Conservation (phyloP, 2,797 vertebrate genomes). For the Hoplostethus atlanticus region DNA sequence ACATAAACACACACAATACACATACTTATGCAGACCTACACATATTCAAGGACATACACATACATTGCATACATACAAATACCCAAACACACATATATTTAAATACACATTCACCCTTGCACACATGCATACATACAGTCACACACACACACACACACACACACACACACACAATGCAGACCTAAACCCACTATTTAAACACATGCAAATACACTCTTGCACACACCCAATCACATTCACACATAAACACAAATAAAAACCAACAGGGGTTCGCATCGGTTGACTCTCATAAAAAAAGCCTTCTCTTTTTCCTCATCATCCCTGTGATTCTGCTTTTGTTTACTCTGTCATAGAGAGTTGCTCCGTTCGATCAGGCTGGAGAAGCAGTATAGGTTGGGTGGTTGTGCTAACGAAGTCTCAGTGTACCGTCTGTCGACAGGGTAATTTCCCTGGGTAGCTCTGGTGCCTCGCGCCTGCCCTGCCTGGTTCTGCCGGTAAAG, state of each 20-base stretch:
- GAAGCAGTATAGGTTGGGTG: conserved; percentile 60
- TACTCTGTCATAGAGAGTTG: conserved; percentile 65
- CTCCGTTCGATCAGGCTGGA: conserved; percentile 68
- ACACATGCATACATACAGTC: neutral
- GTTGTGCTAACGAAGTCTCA: conserved; percentile 77
- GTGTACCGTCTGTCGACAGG: conserved; percentile 75
- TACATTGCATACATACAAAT: conserved; percentile 48
- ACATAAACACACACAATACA: neutral
- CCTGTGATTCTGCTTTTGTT: conserved; percentile 70
- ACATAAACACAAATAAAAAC: conserved; percentile 7
- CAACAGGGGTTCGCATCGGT: conserved; percentile 34
- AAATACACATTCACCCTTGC: conserved; percentile 5
- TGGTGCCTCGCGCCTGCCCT: conserved; percentile 37
- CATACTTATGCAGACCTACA: neutral
- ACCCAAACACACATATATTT: conserved; percentile 17
- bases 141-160: conserved; percentile 6
- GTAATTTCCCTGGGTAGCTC: conserved; percentile 79
- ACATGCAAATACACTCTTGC: conserved; percentile 25
- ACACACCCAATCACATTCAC: conserved; percentile 1
- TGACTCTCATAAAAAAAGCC: conserved; percentile 40
- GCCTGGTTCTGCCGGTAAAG: conserved; percentile 52
- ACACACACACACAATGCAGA: neutral
- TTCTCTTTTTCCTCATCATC: conserved; percentile 44
- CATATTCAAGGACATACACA: neutral
- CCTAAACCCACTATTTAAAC: conserved; percentile 24